A percentile compares a stretch with the other conserved stretches of the same genome.
Conservation (phyloP, 2,888 invertebrate species). For the Calameuta idolon region DNA sequence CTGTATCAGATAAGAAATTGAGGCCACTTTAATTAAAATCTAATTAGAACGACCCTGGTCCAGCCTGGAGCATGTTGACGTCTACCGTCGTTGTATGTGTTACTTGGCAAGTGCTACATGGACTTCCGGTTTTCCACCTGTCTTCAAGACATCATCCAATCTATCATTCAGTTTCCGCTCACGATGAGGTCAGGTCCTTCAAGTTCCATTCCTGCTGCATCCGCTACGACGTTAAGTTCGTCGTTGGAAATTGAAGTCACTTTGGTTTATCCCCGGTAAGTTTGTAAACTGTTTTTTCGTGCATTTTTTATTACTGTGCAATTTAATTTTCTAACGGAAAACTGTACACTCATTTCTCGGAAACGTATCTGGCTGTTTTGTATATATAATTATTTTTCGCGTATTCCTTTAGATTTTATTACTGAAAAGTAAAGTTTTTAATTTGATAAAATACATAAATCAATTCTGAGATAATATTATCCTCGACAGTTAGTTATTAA, state of each 20-base stretch:
- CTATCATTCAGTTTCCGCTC: slow-evolving; percentile 17
- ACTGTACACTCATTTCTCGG: neutral
- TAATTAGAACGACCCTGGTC: slow-evolving; percentile 17
- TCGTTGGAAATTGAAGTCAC: neutral
- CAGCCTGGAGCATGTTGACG: slow-evolving; percentile 18
- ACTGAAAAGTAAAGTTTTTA: neutral
- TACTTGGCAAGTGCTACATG: slow-evolving; percentile 31
- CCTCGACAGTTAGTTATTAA: neutral
- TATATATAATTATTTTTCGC: neutral
- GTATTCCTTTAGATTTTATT: neutral
- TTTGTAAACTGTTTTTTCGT: neutral
- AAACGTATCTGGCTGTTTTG: neutral
- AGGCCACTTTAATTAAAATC: neutral
- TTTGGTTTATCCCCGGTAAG: neutral
- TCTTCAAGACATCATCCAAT: slow-evolving; percentile 27
- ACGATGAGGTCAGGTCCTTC: neutral
- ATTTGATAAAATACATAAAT: neutral
- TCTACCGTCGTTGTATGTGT: slow-evolving; percentile 24
- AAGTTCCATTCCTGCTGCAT: slow-evolving; percentile 21
- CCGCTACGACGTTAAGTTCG: slow-evolving; percentile 23
- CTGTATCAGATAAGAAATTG: neutral
- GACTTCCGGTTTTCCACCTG: slow-evolving; percentile 37
- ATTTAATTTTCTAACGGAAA: neutral
- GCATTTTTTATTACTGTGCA: neutral
- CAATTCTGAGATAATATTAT: neutral